phyloP scores from a whole-genome alignment of 2,113 vertebrate species.

The Gobius niger region DNA sequence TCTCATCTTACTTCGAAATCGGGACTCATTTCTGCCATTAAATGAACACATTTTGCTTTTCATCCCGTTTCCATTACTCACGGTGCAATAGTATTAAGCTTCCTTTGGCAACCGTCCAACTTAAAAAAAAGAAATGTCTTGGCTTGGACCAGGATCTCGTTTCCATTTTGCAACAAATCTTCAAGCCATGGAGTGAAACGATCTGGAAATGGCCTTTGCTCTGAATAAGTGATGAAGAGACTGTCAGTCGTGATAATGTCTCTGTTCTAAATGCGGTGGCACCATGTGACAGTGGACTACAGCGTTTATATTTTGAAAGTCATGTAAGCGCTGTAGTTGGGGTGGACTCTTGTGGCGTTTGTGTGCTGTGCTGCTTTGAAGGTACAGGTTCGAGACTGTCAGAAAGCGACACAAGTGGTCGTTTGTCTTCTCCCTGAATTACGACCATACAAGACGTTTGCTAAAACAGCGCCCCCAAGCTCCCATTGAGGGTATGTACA shows the following conservation, averaged over 20 bases:
- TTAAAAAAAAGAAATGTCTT: slow-evolving; percentile 35
- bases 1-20: background rate
- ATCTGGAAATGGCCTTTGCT: slow-evolving; percentile 60
- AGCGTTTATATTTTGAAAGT: slow-evolving; percentile 56
- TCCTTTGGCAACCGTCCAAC: slow-evolving; percentile 26
- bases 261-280: slow-evolving; percentile 69
- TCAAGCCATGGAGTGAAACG: slow-evolving; percentile 64
- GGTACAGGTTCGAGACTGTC: too few species aligned
- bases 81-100: background rate
- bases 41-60: background rate
- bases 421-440: too few species aligned
- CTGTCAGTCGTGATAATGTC: slow-evolving; percentile 67
- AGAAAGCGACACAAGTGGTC: too few species aligned
- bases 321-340: slow-evolving; percentile 37
- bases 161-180: slow-evolving; percentile 62
- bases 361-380: too few species aligned
- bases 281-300: slow-evolving; percentile 33
- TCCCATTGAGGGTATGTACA: too few species aligned
- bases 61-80: background rate
- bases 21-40: background rate
- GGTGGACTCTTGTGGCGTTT: slow-evolving; percentile 45
- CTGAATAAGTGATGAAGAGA: slow-evolving; percentile 69
- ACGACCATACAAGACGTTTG: too few species aligned
- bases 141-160: slow-evolving; percentile 52
- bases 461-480: too few species aligned